Base-by-base conservation (phyloP, 2,888 invertebrate species). In the Gymnocheta viridis region DNA sequence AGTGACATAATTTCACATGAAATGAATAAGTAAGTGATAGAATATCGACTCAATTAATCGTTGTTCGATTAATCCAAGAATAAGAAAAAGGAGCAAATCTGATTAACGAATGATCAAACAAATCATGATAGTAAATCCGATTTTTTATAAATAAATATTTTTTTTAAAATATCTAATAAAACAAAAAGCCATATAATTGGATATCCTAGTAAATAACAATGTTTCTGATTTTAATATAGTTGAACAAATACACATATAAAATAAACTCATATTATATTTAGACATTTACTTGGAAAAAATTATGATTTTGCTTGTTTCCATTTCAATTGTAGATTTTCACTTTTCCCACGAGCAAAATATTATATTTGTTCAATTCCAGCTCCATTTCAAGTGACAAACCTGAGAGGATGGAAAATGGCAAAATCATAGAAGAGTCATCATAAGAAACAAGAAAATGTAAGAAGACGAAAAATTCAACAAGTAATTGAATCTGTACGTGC, bases 401-500 rank as follows among this genome's bases (percentile, higher is more conserved):
- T 51, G 66, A 49, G 17, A 22, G 12, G 6, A 35, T 10, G 12
- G 22, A 62, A 44, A 58, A 17, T 29, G 14, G 10, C 76, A 77
- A 72, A 77, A 70, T 4, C 76, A 47, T 47, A 64, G 29, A 69
- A 10, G 41, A 64, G 14, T 12, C 14, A 4, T 58, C 58, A 32
- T 41, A 24, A 24, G n/a, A 35, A 41, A 29, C 22, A 29, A 41
- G 5, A 62, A 62, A 47, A 67, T 44, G 12, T 10, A 35, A 4
- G 85, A 77, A 74, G 58, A 72, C n/a, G n/a, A 76, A 85, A 87
- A 88, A 87, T 87, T 88, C 89, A 89, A 89, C 89, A 89, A 88
- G 89, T 89, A 89, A 89, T 89, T 89, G 89, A 89, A 88, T 88
- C 85, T 85, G 85, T 86, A 88, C 89, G 89, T 89, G 89, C 87